A percentile compares a stretch with the other conserved stretches of the same genome.
These are phyloP conservation scores for Xanthorhoe spadicearia DNA, from an alignment of 2,888 invertebrate genomes.

Conservation along the genomic window DNA sequence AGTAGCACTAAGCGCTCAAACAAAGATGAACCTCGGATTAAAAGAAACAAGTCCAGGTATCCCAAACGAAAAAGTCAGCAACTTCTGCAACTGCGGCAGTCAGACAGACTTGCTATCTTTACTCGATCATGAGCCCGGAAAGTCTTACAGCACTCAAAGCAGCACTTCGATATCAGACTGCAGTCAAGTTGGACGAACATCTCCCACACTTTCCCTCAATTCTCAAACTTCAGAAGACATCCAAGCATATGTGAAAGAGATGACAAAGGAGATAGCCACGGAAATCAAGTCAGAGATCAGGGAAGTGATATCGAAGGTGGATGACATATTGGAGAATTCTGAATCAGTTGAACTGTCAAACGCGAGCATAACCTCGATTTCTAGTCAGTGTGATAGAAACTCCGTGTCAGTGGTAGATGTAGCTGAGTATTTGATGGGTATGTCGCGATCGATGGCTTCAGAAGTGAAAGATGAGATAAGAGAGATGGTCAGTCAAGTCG, in stretches of 20 bases:
- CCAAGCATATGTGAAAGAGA: constrained; percentile 90
- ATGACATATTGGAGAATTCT: constrained; percentile 90
- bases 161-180: constrained; percentile 83
- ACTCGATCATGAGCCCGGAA: constrained; percentile 82
- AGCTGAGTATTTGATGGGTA: constrained; percentile 91
- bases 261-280: constrained; percentile 91
- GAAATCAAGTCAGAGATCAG: constrained; percentile 93
- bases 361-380: constrained; percentile 79
- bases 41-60: constrained; percentile 79
- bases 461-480: constrained; percentile 91
- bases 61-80: constrained; percentile 65
- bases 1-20: constrained; percentile 85
- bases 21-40: constrained; percentile 87
- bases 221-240: constrained; percentile 87
- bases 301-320: constrained; percentile 91
- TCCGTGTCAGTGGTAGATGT: constrained; percentile 91
- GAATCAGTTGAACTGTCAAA: constrained; percentile 85
- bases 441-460: constrained; percentile 91
- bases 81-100: constrained; percentile 89
- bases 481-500: constrained; percentile 89
- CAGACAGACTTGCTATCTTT: constrained; percentile 89
- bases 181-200: constrained; percentile 81
- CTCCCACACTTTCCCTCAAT: constrained; percentile 82
- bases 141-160: constrained; percentile 76
- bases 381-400: constrained; percentile 87